These are phyloP conservation scores for Bimastos eiseni DNA, from an alignment of 2,888 invertebrate genomes.

Conservation along the genomic window DNA sequence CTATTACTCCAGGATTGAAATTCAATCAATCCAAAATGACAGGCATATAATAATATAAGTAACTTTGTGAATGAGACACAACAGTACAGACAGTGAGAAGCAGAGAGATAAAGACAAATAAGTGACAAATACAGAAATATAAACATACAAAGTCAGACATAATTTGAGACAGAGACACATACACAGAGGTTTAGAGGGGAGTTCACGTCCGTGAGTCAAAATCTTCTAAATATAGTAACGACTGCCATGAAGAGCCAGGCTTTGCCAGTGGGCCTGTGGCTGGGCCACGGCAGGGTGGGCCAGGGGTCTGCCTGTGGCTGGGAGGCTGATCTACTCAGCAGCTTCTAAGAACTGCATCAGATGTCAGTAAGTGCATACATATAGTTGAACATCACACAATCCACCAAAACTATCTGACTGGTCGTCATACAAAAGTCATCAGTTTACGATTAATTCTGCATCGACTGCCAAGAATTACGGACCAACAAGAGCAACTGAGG, in stretches of 20 bases:
- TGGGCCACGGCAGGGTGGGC: no score
- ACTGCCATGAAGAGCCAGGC: not conserved
- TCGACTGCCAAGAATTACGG: not conserved
- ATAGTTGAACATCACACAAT: not conserved
- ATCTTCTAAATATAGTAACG: not conserved
- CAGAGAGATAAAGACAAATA: not conserved
- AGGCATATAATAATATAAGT: not conserved
- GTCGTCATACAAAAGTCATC: not conserved
- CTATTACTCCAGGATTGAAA: not conserved
- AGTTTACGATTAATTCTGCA: not conserved
- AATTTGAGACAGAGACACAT: not conserved
- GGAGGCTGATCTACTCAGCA: not conserved
- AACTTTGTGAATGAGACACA: not conserved
- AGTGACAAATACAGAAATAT: not conserved
- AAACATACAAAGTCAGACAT: not conserved
- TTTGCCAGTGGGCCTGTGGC: not conserved
- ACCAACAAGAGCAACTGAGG: not conserved
- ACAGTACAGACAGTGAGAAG: not conserved
- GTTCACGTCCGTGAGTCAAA: not conserved
- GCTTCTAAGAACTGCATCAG: constrained; percentile 1
- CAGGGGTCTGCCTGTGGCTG: not conserved
- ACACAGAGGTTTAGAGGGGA: not conserved
- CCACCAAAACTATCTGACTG: not conserved
- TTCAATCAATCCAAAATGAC: not conserved
- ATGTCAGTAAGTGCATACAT: not conserved